A percentile compares a stretch with the other conserved stretches of the same genome.
These are phyloP conservation scores for Tipula lateralis DNA, from an alignment of 2,888 invertebrate genomes.

Conservation along the genomic window DNA sequence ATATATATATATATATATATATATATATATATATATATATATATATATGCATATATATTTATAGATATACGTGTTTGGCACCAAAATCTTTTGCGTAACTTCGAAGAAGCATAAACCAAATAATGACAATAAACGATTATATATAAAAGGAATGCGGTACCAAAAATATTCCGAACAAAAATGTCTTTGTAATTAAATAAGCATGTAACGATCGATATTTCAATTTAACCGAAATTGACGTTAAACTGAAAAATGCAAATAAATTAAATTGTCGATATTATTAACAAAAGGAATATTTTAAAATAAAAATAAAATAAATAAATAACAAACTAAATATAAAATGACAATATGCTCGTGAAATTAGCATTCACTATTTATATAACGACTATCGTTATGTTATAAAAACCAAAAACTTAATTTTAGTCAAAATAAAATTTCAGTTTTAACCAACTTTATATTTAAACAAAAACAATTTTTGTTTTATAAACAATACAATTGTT, in stretches of 20 bases:
- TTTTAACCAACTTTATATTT: neutral
- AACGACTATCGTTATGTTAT: neutral
- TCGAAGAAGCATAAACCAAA: neutral
- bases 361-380: neutral
- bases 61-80: neutral
- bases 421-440: neutral
- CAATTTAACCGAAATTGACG: neutral
- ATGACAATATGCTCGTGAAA: slow-evolving; percentile 3
- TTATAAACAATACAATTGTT: slow-evolving; percentile 3
- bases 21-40: too few relatives aligned
- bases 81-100: neutral
- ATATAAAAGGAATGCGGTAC: neutral
- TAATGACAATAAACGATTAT: slow-evolving; percentile 15
- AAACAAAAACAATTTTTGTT: neutral
- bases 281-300: neutral
- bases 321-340: neutral
- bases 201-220: neutral
- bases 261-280: neutral
- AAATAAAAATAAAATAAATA: neutral
- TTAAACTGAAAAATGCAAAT: neutral
- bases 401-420: neutral
- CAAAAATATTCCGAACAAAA: neutral
- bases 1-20: too few relatives aligned
- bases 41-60: too few relatives aligned
- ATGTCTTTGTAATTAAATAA: neutral